A percentile compares a stretch with the other conserved stretches of the same genome.
These are phyloP conservation scores for Limnephilus rhombicus DNA, from an alignment of 2,888 invertebrate genomes.

Conservation along the genomic window DNA sequence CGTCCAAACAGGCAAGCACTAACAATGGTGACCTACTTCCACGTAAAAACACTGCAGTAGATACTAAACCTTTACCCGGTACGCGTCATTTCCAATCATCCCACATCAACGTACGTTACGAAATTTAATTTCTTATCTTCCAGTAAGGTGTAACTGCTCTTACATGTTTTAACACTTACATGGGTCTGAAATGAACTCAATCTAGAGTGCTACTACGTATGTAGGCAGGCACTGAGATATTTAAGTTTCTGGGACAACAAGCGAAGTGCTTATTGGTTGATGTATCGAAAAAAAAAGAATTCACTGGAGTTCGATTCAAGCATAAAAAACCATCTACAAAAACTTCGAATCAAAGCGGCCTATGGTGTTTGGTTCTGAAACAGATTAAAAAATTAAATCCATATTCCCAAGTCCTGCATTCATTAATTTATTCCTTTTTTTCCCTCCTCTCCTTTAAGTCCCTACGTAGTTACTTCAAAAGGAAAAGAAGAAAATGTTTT, in stretches of 20 bases:
- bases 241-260: neutral
- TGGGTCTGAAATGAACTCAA: neutral
- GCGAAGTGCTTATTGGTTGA: neutral
- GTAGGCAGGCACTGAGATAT: neutral
- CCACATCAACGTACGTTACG: neutral
- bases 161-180: neutral
- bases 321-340: neutral
- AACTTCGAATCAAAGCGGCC: neutral
- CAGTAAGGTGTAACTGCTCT: neutral
- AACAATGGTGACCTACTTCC: neutral
- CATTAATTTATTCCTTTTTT: too few species aligned
- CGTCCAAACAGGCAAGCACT: neutral
- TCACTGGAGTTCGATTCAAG: neutral
- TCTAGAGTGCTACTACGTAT: neutral
- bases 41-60: neutral
- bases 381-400: too few species aligned
- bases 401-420: too few species aligned
- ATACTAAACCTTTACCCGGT: neutral
- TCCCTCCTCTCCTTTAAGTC: too few species aligned
- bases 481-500: too few species aligned
- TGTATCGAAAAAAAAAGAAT: neutral
- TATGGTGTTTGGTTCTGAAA: too few species aligned
- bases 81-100: neutral
- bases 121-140: neutral
- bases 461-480: too few species aligned